Evolutionary conservation across 2,113 vertebrate species (phyloP).

Genomic region (Furnarius figulus): DNA sequence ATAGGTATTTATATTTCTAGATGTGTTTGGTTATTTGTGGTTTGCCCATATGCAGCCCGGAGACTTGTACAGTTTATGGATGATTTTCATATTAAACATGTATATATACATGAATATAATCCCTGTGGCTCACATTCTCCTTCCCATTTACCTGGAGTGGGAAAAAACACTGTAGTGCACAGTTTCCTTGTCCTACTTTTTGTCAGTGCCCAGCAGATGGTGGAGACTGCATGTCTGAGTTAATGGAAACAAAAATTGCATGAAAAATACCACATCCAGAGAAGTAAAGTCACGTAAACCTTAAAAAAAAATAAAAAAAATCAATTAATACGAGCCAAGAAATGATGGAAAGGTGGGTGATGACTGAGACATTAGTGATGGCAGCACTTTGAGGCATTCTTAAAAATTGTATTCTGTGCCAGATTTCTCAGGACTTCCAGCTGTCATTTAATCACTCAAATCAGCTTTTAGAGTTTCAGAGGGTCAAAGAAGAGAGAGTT

Average conservation of each 20-base stretch:
- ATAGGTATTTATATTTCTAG: not conserved
- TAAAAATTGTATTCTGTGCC: not conserved
- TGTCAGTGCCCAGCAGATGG: not conserved
- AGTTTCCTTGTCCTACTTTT: not conserved
- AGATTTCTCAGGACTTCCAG: slow-evolving; percentile 10
- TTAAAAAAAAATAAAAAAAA: not conserved
- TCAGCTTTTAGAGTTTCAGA: slow-evolving; percentile 5
- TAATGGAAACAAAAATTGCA: not conserved
- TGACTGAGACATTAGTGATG: not conserved
- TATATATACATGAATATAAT: not conserved
- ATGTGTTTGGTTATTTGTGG: not conserved
- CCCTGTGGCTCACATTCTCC: rapidly evolving
- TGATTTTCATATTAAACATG: not conserved
- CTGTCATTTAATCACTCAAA: slow-evolving; percentile 39
- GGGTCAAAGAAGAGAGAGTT: not conserved
- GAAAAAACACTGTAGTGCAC: not conserved
- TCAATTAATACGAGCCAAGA: not conserved
- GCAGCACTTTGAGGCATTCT: not conserved
- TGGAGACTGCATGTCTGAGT: not conserved
- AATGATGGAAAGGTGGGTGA: not conserved
- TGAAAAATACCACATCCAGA: not conserved
- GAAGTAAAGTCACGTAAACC: not conserved
- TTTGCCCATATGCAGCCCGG: not conserved
- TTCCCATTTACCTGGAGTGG: not conserved
- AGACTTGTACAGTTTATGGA: not conserved